Percentiles rank a stretch among this genome's conserved stretches.
Evolutionary conservation across 2,797 vertebrate genomes (phyloP).

Genomic region (Myotis vivesi): DNA sequence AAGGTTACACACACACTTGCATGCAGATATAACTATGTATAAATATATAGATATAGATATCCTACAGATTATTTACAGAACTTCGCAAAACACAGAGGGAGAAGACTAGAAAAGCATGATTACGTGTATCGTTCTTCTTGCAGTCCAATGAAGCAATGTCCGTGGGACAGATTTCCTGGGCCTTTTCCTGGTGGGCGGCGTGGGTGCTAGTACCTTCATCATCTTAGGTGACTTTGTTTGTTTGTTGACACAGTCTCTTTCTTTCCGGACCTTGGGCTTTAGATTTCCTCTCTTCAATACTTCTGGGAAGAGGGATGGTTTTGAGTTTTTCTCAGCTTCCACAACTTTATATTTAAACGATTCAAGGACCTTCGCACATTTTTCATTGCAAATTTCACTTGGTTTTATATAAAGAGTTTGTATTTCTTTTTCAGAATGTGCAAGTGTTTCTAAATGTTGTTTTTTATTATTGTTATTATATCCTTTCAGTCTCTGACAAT

Average conservation of each 20-base stretch:
- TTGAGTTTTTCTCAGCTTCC: slow-evolving; percentile 61
- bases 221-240: slow-evolving; percentile 60
- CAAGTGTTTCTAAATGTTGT: slow-evolving; percentile 28
- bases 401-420: not conserved
- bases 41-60: not conserved
- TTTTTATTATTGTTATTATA: slow-evolving; percentile 73
- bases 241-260: slow-evolving; percentile 52
- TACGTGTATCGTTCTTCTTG: slow-evolving; percentile 75
- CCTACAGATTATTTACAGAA: slow-evolving; percentile 35
- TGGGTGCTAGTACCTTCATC: slow-evolving; percentile 12
- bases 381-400: slow-evolving; percentile 54
- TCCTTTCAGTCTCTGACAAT: slow-evolving; percentile 54
- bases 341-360: not conserved
- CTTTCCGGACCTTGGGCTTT: slow-evolving; percentile 63
- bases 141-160: slow-evolving; percentile 60
- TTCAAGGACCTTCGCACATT: not conserved
- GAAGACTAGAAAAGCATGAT: slow-evolving; percentile 59
- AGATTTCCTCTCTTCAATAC: slow-evolving; percentile 59
- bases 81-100: slow-evolving; percentile 29
- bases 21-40: not conserved
- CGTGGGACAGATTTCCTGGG: slow-evolving; percentile 57
- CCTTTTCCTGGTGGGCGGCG: slow-evolving; percentile 36
- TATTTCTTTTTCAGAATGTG: slow-evolving; percentile 54
- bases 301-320: slow-evolving; percentile 47
- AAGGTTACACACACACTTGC: not conserved